Percentiles rank a stretch among this genome's conserved stretches.
These are phyloP conservation scores for Peromyscus maniculatus DNA, from an alignment of 2,113 vertebrate species.

Conservation along the genomic window DNA sequence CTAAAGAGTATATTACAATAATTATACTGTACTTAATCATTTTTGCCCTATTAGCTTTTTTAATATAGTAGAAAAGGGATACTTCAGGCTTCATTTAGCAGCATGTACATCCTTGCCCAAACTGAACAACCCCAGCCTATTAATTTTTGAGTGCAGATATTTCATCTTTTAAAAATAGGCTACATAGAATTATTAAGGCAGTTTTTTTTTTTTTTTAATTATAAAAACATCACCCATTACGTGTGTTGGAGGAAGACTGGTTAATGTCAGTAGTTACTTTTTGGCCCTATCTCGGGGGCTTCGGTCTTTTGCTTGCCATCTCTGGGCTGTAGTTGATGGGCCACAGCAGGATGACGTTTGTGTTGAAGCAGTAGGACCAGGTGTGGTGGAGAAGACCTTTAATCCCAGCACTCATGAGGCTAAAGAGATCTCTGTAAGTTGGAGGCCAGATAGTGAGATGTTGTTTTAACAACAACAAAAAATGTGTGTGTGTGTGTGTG, in stretches of 20 bases:
- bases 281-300: background rate
- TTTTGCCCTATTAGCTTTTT: slow-evolving; percentile 9
- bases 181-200: background rate
- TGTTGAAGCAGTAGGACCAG: background rate
- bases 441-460: background rate
- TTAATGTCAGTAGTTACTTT: background rate
- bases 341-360: background rate
- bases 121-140: background rate
- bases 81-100: background rate
- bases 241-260: background rate
- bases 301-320: background rate
- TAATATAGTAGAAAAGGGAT: background rate
- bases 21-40: slow-evolving; percentile 13
- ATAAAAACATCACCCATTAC: background rate
- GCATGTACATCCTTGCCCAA: background rate
- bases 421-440: background rate
- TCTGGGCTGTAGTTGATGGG: background rate
- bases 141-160: background rate
- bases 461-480: background rate
- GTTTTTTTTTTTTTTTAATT: slow-evolving; percentile 2
- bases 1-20: slow-evolving; percentile 17
- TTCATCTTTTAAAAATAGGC: background rate
- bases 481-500: background rate
- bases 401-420: too few species aligned
- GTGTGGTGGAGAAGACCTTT: background rate